Percentiles rank a stretch among this genome's conserved stretches.
Conservation (phyloP, 2,888 invertebrate species). For the Mystacides longicornis region DNA sequence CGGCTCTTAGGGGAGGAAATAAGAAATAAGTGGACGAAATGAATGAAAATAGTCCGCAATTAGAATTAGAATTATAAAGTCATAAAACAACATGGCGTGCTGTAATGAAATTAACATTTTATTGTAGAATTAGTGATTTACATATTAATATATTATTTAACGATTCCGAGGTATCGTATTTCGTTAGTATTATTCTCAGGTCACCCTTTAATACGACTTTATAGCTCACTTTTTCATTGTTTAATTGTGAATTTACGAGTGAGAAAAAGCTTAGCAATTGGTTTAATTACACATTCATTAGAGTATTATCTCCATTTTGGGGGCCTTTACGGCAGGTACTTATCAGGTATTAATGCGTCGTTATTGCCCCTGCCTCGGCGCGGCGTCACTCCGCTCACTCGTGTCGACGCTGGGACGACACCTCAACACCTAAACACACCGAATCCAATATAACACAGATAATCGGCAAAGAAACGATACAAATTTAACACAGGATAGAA, state of each 20-base stretch:
- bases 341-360: background rate
- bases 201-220: background rate
- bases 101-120: background rate
- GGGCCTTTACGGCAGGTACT: conserved; percentile 4
- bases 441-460: no score
- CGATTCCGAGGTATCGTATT: background rate
- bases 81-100: background rate
- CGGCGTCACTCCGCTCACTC: no score
- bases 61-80: no score
- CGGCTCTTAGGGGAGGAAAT: no score
- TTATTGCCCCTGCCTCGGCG: background rate
- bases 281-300: conserved; percentile 18
- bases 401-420: no score
- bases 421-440: no score
- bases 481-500: no score
- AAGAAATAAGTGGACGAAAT: background rate
- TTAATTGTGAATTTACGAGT: conserved; percentile 9
- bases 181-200: background rate
- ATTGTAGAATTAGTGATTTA: background rate
- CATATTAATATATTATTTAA: background rate
- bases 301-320: conserved; percentile 15
- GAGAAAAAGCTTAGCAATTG: conserved; percentile 14
- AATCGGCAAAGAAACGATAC: no score
- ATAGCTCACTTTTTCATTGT: conserved; percentile 7
- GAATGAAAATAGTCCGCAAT: background rate